Evolutionary conservation across 2,797 vertebrate genomes (phyloP), one percentile per base, ranked within the genome.

Genomic region (Chaetophractus vellerosus): DNA sequence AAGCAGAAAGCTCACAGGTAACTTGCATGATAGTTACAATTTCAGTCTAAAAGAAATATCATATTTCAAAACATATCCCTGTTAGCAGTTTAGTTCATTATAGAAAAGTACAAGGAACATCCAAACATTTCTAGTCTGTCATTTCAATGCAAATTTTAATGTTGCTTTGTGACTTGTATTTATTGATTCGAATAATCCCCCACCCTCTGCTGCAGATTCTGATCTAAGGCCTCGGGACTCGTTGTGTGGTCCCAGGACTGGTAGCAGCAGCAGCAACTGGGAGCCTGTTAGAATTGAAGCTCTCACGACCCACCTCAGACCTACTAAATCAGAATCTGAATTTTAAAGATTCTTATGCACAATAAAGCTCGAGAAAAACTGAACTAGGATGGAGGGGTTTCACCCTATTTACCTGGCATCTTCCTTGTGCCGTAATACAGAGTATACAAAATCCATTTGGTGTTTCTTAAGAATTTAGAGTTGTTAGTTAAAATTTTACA

Each of bases 11-110:
- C 78, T 89, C 71, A 74, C 28, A 69, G 48, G 38, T 83, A 81
- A 89, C 38, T 50, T 64, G 45, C 38, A 26, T 74, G 71, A 55
- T 76, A 52, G 52, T 74, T 63, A 41, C 38, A 75, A 90, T 48
- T 81, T 93, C 48, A 81, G 94, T 55, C 75, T 78, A 78, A 83
- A 52, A 76, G 61, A 86, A 94, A 76, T 45, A 33, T 75, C 61
- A 10, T 36, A 19, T 92, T 93, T 84, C 59, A 86, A 88, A 96
- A 93, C 6, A 57, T 3, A 31, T 23, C 12, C 41, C 52, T n/a
- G 19, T 57, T 50, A 90, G n/a, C 31, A 31, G 31, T 92, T 84
- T 90, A 75, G 26, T 57, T 81, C 64, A 14, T 61, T 74, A 23
- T 19, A 45, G 87, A 82, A 91, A 82, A 50, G 8, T 9, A 0